These are phyloP conservation scores for Hypomesus transpacificus DNA, from an alignment of 2,113 vertebrate species.

Conservation along the genomic window DNA sequence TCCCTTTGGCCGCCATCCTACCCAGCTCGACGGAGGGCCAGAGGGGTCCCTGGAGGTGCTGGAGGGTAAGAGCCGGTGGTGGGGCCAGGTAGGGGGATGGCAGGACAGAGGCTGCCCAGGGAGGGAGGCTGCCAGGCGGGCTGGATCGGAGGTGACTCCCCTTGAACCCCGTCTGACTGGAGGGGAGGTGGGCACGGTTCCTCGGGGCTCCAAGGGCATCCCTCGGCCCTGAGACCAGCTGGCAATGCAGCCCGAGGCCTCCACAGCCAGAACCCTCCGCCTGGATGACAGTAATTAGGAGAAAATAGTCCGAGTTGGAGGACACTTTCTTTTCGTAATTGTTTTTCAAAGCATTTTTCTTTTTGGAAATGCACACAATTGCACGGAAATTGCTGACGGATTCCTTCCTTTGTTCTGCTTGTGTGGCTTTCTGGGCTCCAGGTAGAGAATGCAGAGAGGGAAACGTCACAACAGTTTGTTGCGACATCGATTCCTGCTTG, in stretches of 20 bases:
- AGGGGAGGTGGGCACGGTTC: slow-evolving; percentile 18
- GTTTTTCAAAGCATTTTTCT: too few species aligned
- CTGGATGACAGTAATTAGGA: background rate
- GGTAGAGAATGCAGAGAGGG: background rate
- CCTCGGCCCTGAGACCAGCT: slow-evolving; percentile 26
- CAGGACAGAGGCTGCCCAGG: background rate
- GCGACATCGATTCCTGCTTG: background rate
- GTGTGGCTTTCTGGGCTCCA: too few species aligned
- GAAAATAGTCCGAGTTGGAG: too few species aligned
- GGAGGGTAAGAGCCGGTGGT: slow-evolving; percentile 38
- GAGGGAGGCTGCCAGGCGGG: slow-evolving; percentile 22
- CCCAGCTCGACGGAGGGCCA: slow-evolving; percentile 32
- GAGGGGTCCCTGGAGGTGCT: slow-evolving; percentile 36
- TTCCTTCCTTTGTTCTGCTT: too few species aligned
- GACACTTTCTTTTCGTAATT: too few species aligned
- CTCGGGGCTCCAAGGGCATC: slow-evolving; percentile 16
- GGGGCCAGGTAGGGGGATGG: slow-evolving; percentile 5
- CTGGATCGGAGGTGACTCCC: slow-evolving; percentile 33
- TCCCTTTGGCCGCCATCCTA: slow-evolving; percentile 37
- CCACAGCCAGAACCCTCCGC: slow-evolving; percentile 15
- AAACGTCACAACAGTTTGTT: background rate
- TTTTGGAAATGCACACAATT: background rate
- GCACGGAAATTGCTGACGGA: background rate
- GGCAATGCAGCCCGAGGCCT: slow-evolving; percentile 14
- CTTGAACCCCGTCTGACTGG: slow-evolving; percentile 13